Percentiles rank a stretch among this genome's conserved stretches.
phyloP scores from a whole-genome alignment of 2,113 vertebrate species.

The Hydrolagus affinis region DNA sequence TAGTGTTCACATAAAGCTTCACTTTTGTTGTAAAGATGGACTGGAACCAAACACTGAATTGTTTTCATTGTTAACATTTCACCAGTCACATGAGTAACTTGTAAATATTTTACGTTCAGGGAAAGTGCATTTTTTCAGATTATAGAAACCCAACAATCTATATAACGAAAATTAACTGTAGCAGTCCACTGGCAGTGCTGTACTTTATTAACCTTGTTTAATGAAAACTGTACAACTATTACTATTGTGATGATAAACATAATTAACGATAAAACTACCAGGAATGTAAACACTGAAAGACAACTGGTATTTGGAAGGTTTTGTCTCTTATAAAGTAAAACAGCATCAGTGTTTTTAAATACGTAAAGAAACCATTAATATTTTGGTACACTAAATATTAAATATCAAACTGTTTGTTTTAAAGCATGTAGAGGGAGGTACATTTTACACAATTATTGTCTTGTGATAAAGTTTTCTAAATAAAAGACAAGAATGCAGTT shows the following conservation, averaged over 20 bases:
- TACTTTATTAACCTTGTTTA: neutral
- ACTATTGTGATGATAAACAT: neutral
- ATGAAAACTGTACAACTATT: neutral
- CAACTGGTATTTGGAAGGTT: no score
- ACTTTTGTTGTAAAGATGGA: neutral
- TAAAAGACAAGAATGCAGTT: neutral
- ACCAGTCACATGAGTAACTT: neutral
- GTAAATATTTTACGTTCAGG: conserved; percentile 9
- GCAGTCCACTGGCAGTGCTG: neutral
- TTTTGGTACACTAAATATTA: conserved; percentile 1
- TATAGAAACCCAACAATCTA: neutral
- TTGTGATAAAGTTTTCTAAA: neutral
- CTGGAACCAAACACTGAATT: no score
- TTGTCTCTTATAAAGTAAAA: neutral
- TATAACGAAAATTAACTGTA: conserved; percentile 21
- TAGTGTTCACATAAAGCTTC: neutral
- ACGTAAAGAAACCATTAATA: neutral
- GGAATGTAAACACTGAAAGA: neutral
- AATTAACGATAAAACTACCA: neutral
- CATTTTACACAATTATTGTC: neutral
- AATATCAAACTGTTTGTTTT: conserved; percentile 5
- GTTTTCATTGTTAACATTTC: neutral
- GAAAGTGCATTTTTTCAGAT: conserved; percentile 9
- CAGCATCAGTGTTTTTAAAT: neutral
- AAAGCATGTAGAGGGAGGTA: conserved; percentile 4